Conservation (phyloP, 2,888 invertebrate species). For the Seira ritae region DNA sequence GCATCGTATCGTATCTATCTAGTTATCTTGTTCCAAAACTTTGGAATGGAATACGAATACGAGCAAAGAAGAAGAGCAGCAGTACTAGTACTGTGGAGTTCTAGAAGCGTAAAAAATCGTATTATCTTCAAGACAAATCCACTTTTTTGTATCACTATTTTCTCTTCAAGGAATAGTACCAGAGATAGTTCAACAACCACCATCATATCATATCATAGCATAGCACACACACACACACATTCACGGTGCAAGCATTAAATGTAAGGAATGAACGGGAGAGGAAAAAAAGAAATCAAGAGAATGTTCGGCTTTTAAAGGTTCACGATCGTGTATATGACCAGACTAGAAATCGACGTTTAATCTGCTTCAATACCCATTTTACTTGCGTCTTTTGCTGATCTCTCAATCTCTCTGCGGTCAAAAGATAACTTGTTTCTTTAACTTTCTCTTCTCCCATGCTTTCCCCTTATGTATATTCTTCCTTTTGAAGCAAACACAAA, state of each 20-base stretch:
- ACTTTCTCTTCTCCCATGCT: slow-evolving; percentile 30
- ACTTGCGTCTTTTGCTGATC: slow-evolving; percentile 59
- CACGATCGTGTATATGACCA: slow-evolving; percentile 64
- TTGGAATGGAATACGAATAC: slow-evolving; percentile 27
- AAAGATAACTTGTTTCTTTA: slow-evolving; percentile 45
- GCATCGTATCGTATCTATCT: neutral
- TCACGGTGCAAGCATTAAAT: no score
- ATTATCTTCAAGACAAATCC: neutral
- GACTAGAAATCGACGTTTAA: slow-evolving; percentile 73
- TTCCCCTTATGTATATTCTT: neutral
- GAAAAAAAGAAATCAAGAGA: slow-evolving; percentile 21
- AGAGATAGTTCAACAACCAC: no score
- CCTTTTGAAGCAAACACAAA: neutral
- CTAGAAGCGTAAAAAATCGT: neutral
- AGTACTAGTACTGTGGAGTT: no score
- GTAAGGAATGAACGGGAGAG: slow-evolving; percentile 16
- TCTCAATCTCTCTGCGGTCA: slow-evolving; percentile 62
- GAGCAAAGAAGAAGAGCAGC: no score
- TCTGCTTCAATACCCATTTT: slow-evolving; percentile 69
- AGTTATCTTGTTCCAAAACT: neutral
- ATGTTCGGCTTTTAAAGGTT: slow-evolving; percentile 46
- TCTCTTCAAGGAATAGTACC: neutral
- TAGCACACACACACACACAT: no score
- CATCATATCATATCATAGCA: no score
- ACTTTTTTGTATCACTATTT: slow-evolving; percentile 3